These are phyloP conservation scores for Eublepharis macularius DNA, from an alignment of 2,113 vertebrate genomes.

Conservation along the genomic window DNA sequence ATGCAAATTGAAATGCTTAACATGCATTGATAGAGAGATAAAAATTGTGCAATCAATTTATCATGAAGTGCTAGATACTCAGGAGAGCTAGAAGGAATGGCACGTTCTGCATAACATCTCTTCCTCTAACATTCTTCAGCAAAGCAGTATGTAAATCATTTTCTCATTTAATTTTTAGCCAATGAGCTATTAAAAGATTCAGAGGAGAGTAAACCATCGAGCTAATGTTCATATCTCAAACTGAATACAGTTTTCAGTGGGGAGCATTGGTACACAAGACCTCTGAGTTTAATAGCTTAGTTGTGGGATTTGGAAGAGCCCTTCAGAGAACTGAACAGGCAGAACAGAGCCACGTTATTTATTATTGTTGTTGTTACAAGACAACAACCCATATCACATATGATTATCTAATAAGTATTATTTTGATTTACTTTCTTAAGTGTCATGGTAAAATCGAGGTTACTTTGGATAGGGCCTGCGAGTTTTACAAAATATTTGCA, in stretches of 20 bases:
- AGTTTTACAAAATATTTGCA: constrained; percentile 14
- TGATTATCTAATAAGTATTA: constrained; percentile 25
- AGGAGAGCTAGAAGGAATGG: constrained; percentile 29
- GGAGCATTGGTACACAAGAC: neutral
- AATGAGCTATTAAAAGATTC: constrained; percentile 15
- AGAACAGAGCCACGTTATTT: neutral
- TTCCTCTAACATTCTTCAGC: constrained; percentile 30
- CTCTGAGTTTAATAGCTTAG: constrained; percentile 40
- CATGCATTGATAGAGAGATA: constrained; percentile 43
- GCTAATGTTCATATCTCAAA: constrained; percentile 25
- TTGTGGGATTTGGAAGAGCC: constrained; percentile 3
- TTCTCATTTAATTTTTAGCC: constrained; percentile 47
- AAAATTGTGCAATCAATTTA: constrained; percentile 39
- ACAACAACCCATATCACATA: constrained; percentile 14
- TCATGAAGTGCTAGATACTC: constrained; percentile 36
- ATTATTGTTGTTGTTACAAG: neutral
- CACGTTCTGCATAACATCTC: constrained; percentile 8
- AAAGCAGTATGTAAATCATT: constrained; percentile 40
- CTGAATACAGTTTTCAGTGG: constrained; percentile 13
- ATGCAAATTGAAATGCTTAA: constrained; percentile 46
- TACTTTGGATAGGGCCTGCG: neutral
- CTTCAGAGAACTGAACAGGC: constrained; percentile 17
- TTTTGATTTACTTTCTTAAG: neutral
- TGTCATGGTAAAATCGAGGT: neutral
- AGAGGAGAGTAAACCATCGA: constrained; percentile 21